Evolutionary conservation across 2,797 vertebrate genomes (phyloP).

Genomic region (Sebastolobus altivelis): DNA sequence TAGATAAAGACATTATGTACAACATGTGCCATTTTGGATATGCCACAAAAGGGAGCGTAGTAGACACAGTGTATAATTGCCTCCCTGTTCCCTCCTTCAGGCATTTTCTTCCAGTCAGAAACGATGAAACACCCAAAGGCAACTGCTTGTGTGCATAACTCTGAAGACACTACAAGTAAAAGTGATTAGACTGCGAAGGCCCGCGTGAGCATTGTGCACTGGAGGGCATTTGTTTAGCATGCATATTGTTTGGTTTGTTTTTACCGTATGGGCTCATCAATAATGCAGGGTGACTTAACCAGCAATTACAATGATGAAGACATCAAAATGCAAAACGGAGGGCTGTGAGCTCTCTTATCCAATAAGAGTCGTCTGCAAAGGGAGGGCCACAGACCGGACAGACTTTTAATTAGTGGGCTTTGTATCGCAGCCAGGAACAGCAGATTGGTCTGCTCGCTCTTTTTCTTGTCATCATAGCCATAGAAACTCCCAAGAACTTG

Average conservation of each 20-base stretch:
- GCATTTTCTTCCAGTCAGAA: conserved; percentile 63
- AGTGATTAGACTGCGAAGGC: conserved; percentile 69
- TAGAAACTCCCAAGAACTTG: conserved; percentile 68
- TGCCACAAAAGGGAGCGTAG: conserved; percentile 46
- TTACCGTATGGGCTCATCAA: conserved; percentile 77
- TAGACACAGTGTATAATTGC: conserved; percentile 67
- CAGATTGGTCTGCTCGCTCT: conserved; percentile 77
- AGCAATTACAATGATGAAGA: conserved; percentile 82
- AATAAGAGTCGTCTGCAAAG: conserved; percentile 69
- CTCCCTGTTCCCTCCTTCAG: conserved; percentile 59
- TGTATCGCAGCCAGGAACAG: conserved; percentile 75
- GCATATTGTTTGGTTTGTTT: conserved; percentile 77
- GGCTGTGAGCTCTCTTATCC: conserved; percentile 63
- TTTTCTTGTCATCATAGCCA: conserved; percentile 69
- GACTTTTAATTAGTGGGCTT: conserved; percentile 84
- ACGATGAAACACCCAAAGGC: conserved; percentile 67
- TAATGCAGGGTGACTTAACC: conserved; percentile 75
- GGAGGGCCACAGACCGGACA: conserved; percentile 72
- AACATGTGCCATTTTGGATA: conserved; percentile 54
- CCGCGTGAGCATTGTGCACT: conserved; percentile 55
- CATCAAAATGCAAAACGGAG: conserved; percentile 79
- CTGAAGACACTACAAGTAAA: conserved; percentile 62
- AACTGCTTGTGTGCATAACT: conserved; percentile 65
- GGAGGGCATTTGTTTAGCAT: conserved; percentile 77
- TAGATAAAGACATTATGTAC: conserved; percentile 38